Percentiles rank a stretch among this genome's conserved stretches.
These are phyloP conservation scores for Pangasianodon gigas DNA, from an alignment of 2,113 vertebrate genomes.

Conservation along the genomic window DNA sequence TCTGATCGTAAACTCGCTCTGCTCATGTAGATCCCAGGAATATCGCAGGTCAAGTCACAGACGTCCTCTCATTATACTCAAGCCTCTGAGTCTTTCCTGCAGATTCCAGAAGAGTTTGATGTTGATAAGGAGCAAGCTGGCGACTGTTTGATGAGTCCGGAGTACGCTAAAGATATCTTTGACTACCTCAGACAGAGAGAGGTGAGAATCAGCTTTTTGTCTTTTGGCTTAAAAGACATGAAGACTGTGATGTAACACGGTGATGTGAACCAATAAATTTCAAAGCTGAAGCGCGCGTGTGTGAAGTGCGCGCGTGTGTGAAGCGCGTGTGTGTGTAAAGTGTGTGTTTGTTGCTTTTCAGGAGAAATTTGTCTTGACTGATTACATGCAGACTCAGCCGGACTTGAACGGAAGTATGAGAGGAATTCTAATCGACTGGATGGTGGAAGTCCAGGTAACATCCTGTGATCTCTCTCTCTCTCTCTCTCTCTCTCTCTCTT, in stretches of 20 bases:
- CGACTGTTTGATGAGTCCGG: constrained; percentile 72
- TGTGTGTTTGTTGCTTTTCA: constrained; percentile 54
- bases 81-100: neutral
- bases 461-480: neutral
- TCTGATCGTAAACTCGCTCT: neutral
- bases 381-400: constrained; percentile 83
- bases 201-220: constrained; percentile 63
- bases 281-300: neutral
- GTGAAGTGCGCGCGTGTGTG: neutral
- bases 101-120: constrained; percentile 68
- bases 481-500: neutral
- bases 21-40: neutral
- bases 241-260: neutral
- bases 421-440: constrained; percentile 90
- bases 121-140: constrained; percentile 71
- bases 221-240: neutral
- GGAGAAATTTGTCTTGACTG: constrained; percentile 80
- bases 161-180: constrained; percentile 87
- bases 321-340: neutral
- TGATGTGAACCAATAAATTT: neutral
- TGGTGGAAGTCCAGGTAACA: constrained; percentile 91
- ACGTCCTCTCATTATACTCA: neutral
- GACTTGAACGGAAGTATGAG: constrained; percentile 85
- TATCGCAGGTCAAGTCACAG: neutral
- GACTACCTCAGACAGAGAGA: constrained; percentile 84